Evolutionary conservation across 2,797 vertebrate species (phyloP).

Genomic region (Spinus pinus): DNA sequence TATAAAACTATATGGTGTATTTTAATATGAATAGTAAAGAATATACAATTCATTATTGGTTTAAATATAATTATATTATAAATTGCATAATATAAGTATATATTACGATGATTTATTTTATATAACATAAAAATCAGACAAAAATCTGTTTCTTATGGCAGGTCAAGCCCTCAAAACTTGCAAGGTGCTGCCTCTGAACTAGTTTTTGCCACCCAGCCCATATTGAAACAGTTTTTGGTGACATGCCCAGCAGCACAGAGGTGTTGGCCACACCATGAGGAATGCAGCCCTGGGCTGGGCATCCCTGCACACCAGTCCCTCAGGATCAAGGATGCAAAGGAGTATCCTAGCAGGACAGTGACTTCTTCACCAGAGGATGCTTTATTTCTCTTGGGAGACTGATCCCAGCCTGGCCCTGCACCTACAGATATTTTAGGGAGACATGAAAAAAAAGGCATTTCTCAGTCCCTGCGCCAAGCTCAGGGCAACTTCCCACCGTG

Average conservation of each 20-base stretch:
- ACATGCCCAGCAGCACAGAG: fast-evolving
- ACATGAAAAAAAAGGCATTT: background rate
- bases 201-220: background rate
- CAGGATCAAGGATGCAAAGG: background rate
- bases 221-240: background rate
- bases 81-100: background rate
- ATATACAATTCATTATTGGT: background rate
- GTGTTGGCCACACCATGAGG: fast-evolving
- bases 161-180: background rate
- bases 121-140: background rate
- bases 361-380: background rate
- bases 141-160: background rate
- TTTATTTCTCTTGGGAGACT: background rate
- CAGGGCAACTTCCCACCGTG: background rate
- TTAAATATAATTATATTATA: background rate
- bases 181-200: background rate
- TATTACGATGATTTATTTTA: background rate
- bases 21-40: background rate
- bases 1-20: background rate
- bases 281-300: background rate
- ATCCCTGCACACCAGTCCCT: background rate
- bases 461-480: background rate
- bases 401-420: background rate
- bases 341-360: background rate
- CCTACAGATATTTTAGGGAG: background rate